Conservation (phyloP, 2,888 invertebrate species). For the Sphecodes monilicornis region DNA sequence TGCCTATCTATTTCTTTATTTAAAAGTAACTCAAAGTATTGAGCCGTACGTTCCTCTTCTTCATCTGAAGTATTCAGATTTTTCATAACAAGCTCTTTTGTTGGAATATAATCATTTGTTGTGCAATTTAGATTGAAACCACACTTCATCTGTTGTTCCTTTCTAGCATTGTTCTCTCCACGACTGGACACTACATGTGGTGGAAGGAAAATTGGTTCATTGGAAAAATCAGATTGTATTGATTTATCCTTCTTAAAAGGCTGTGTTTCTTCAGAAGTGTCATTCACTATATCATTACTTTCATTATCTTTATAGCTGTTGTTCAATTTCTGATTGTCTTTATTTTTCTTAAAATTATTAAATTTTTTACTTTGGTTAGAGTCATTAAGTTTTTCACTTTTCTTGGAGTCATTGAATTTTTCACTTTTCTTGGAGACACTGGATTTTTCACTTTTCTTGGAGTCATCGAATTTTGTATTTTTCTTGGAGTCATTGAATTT, state of each 20-base stretch:
- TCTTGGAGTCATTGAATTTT: background rate
- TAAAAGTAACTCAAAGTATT: slow-evolving; percentile 84
- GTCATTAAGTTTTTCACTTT: background rate
- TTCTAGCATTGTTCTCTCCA: slow-evolving; percentile 86
- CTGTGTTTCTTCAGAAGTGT: background rate
- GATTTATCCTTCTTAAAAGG: background rate
- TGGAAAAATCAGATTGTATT: slow-evolving; percentile 30
- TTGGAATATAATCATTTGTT: slow-evolving; percentile 68
- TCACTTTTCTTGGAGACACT: background rate
- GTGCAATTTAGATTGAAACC: slow-evolving; percentile 57
- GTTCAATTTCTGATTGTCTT: background rate
- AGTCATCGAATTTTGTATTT: background rate
- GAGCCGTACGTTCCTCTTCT: slow-evolving; percentile 80
- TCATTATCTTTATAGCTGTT: background rate
- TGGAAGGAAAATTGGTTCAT: background rate
- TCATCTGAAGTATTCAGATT: slow-evolving; percentile 76
- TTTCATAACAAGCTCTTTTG: slow-evolving; percentile 77
- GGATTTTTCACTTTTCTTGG: background rate
- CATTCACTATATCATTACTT: background rate
- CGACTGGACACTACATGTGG: slow-evolving; percentile 2
- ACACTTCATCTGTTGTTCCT: slow-evolving; percentile 82
- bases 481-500: background rate
- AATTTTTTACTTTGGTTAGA: background rate
- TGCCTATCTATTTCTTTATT: slow-evolving; percentile 86
- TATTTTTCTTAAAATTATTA: background rate